Percentiles rank a stretch among this genome's conserved stretches.
phyloP scores from a whole-genome alignment of 2,113 vertebrate species.

The Campylomormyrus tamandua region DNA sequence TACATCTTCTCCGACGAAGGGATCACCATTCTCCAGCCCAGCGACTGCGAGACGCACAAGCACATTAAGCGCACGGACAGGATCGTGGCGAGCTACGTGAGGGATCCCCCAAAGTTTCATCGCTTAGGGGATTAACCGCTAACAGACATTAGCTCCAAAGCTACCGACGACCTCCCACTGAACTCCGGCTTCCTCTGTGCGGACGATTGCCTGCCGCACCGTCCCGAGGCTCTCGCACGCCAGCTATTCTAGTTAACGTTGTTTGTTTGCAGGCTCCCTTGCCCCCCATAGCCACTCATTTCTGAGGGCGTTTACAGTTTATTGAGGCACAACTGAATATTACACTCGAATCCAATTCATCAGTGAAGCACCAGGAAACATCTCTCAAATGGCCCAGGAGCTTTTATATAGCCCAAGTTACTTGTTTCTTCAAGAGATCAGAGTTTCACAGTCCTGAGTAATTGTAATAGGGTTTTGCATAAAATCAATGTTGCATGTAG shows the following conservation, averaged over 20 bases:
- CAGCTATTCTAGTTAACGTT: not conserved
- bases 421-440: constrained; percentile 45
- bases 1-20: constrained; percentile 88
- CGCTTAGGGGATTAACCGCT: not conserved
- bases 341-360: constrained; percentile 8
- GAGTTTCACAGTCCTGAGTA: constrained; percentile 43
- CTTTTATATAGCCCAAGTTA: constrained; percentile 38
- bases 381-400: constrained; percentile 33
- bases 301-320: not conserved
- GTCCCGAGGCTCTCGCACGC: not conserved
- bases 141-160: not conserved
- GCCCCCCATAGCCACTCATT: constrained; percentile 22
- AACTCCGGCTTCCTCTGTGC: constrained; percentile 20
- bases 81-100: constrained; percentile 77
- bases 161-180: not conserved
- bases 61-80: constrained; percentile 77
- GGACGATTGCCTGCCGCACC: not conserved
- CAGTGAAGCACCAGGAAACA: constrained; percentile 45
- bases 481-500: constrained; percentile 44
- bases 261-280: not conserved
- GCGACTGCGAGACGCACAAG: constrained; percentile 82
- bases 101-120: not conserved
- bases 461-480: constrained; percentile 55
- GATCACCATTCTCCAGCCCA: constrained; percentile 76
- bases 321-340: constrained; percentile 21